Base-by-base conservation (phyloP, 2,888 invertebrate species). In the Acleris laterana region DNA sequence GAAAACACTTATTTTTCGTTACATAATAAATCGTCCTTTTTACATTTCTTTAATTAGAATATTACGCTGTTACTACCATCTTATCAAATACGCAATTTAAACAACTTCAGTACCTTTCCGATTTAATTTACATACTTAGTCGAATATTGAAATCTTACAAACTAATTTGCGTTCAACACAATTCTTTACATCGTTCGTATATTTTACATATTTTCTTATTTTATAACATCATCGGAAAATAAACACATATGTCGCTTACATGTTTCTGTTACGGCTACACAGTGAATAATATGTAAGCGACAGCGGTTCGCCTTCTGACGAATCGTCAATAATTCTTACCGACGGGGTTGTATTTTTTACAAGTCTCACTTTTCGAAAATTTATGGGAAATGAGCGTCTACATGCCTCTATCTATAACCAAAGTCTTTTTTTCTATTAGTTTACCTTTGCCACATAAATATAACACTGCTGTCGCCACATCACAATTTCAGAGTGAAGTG, bases 1-100 rank as follows among this genome's bases (percentile, higher is more conserved):
- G 87, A 87, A 89, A 88, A 89, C 88, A 86, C 84, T 78, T 79
- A 84, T 82, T 79, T 74, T 74, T 56, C 66, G 65, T 70, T 78
- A 78, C 71, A 79, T 76, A 77, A 78, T 77, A 76, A 75, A 75
- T 75, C 74, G 72, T 75, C 72, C 13, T 74, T 71, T 76, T 74
- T 77, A 77, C 70, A 77, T 69, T 70, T 68, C 72, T 72, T 38
- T 65, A 68, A 69, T 69, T 74, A 77, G 74, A 77, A 72, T 73
- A 78, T 73, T 75, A 77, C 75, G 74, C 75, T 81, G 80, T 83
- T 81, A 80, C 83, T 82, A 81, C 75, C 77, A 71, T 72, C 74
- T 77, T 75, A 73, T 46, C 20, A 48, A 57, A 62, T 71, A 69
- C 70, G 74, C 71, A 72, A 71, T 70, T 72, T 74, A 71, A 69